Percentiles rank a stretch among this genome's conserved stretches.
These are phyloP conservation scores for Zaprionus nigranus DNA, from an alignment of 1,140 invertebrate genomes.

Conservation along the genomic window DNA sequence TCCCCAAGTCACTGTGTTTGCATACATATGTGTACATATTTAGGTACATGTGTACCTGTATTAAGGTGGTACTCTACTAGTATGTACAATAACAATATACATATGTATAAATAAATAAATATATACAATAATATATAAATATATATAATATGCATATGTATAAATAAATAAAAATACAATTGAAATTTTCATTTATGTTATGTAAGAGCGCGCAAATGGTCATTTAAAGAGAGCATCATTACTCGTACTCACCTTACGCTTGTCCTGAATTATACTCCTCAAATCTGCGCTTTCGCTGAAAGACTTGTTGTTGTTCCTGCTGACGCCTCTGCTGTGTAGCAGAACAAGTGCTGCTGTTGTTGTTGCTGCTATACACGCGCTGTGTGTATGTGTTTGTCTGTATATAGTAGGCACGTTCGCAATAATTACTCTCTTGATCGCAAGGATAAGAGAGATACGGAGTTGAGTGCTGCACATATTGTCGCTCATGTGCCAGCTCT, in stretches of 20 bases:
- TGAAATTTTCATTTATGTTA: neutral
- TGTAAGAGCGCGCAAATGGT: neutral
- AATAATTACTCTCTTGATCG: neutral
- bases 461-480: neutral
- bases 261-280: neutral
- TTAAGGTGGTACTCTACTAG: neutral
- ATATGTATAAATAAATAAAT: no score
- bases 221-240: neutral
- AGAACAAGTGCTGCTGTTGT: neutral
- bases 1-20: neutral
- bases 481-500: neutral
- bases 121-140: no score
- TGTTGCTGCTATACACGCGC: neutral
- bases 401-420: neutral
- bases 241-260: neutral
- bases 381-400: conserved; percentile 4
- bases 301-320: neutral
- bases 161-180: neutral
- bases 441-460: neutral
- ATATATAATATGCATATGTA: no score
- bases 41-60: neutral
- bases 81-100: neutral
- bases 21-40: neutral
- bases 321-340: neutral
- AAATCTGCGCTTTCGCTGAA: neutral